A percentile compares a stretch with the other conserved stretches of the same genome.
Conservation (phyloP, 2,113 vertebrate genomes). For the Buteo buteo region DNA sequence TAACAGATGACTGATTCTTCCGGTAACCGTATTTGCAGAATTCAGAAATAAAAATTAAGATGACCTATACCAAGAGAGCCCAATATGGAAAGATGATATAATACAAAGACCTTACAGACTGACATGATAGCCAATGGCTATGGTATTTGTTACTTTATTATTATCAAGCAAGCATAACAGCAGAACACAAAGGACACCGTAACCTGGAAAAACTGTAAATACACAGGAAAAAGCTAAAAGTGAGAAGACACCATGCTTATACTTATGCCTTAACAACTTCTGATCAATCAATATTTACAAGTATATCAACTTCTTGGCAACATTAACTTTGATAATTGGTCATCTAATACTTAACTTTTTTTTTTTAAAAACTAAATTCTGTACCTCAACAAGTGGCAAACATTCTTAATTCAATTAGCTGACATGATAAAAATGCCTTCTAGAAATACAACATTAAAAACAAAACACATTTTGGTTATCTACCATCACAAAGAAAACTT, state of each 20-base stretch:
- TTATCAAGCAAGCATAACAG: not conserved
- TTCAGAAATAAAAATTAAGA: not conserved
- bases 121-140: not conserved
- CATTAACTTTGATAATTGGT: not conserved
- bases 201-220: not conserved
- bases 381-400: not conserved
- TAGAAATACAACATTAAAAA: not conserved
- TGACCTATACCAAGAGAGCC: not conserved
- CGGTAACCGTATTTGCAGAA: not conserved
- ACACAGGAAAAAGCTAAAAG: not conserved
- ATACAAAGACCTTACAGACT: not conserved
- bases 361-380: not conserved
- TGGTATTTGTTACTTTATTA: not conserved
- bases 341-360: not conserved
- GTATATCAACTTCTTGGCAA: not conserved
- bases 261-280: not conserved
- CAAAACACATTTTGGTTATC: not conserved
- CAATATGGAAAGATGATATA: not conserved
- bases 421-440: not conserved
- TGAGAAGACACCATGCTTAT: not conserved
- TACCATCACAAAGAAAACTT: not conserved
- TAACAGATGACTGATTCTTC: not conserved
- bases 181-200: not conserved
- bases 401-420: not conserved
- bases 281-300: not conserved